Evolutionary conservation across 2,797 vertebrate genomes (phyloP).

Genomic region (Sciaenops ocellatus): DNA sequence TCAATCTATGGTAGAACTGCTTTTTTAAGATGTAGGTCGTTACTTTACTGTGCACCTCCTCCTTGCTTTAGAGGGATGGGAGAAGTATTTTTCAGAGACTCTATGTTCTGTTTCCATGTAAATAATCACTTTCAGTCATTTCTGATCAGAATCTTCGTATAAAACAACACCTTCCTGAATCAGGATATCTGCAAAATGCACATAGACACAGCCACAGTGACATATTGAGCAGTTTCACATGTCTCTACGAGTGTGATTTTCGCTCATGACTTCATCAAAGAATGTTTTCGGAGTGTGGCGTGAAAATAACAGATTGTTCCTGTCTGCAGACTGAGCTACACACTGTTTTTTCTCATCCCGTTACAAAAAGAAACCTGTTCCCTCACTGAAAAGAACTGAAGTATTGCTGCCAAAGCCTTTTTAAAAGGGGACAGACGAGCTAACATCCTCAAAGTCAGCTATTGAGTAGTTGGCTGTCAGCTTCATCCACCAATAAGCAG

Average conservation of each 20-base stretch:
- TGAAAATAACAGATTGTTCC: constrained; percentile 34
- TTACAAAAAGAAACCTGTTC: constrained; percentile 19
- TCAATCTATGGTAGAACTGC: neutral
- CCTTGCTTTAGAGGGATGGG: neutral
- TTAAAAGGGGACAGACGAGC: constrained; percentile 16
- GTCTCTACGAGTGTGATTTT: constrained; percentile 29
- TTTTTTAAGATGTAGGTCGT: neutral
- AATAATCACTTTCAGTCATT: neutral
- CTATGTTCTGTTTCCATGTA: neutral
- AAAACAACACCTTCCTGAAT: neutral
- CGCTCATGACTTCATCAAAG: constrained; percentile 23
- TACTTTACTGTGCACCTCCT: neutral
- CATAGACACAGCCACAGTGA: neutral
- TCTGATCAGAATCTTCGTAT: neutral
- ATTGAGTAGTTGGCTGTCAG: neutral
- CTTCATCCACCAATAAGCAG: constrained; percentile 25
- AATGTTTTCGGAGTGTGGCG: constrained; percentile 8
- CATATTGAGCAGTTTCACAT: constrained; percentile 45
- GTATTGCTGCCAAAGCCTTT: constrained; percentile 29
- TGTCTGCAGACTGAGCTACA: constrained; percentile 22
- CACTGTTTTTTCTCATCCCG: constrained; percentile 11
- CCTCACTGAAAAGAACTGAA: neutral
- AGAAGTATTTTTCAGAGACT: neutral
- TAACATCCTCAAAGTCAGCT: constrained; percentile 26
- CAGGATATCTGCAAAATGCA: neutral